Evolutionary conservation across 1,140 invertebrate species (phyloP).

Genomic region (Fopius arisanus): DNA sequence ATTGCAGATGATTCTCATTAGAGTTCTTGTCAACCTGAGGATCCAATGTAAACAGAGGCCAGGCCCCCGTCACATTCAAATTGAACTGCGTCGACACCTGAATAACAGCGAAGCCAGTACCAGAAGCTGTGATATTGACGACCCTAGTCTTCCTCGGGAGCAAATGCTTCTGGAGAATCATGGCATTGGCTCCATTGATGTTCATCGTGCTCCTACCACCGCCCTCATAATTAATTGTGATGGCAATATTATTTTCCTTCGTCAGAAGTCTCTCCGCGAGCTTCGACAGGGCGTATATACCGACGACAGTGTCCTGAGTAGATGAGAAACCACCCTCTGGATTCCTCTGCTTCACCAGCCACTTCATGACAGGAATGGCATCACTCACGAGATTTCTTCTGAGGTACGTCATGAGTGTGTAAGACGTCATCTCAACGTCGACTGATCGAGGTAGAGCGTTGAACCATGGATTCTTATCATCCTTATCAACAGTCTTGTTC

Average conservation of each 20-base stretch:
- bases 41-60: slow-evolving; percentile 88
- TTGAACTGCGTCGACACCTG: slow-evolving; percentile 87
- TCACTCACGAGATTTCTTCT: slow-evolving; percentile 73
- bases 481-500: slow-evolving; percentile 68
- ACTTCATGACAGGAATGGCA: slow-evolving; percentile 81
- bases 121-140: slow-evolving; percentile 76
- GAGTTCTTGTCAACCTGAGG: slow-evolving; percentile 88
- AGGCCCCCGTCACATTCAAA: slow-evolving; percentile 87
- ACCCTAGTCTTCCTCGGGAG: slow-evolving; percentile 66
- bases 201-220: slow-evolving; percentile 71
- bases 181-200: slow-evolving; percentile 74
- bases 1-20: slow-evolving; percentile 81
- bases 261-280: slow-evolving; percentile 71
- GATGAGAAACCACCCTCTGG: slow-evolving; percentile 83
- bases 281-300: slow-evolving; percentile 75
- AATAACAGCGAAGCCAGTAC: slow-evolving; percentile 83
- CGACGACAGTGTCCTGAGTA: slow-evolving; percentile 81
- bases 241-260: slow-evolving; percentile 67
- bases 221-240: slow-evolving; percentile 67
- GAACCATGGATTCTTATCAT: slow-evolving; percentile 79
- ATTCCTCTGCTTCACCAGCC: slow-evolving; percentile 85
- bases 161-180: slow-evolving; percentile 79
- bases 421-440: slow-evolving; percentile 89
- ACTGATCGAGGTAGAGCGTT: slow-evolving; percentile 72
- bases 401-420: slow-evolving; percentile 77